Evolutionary conservation across 2,113 vertebrate genomes (phyloP), one percentile per base, ranked within the genome.

Genomic region (Camarhynchus parvulus): DNA sequence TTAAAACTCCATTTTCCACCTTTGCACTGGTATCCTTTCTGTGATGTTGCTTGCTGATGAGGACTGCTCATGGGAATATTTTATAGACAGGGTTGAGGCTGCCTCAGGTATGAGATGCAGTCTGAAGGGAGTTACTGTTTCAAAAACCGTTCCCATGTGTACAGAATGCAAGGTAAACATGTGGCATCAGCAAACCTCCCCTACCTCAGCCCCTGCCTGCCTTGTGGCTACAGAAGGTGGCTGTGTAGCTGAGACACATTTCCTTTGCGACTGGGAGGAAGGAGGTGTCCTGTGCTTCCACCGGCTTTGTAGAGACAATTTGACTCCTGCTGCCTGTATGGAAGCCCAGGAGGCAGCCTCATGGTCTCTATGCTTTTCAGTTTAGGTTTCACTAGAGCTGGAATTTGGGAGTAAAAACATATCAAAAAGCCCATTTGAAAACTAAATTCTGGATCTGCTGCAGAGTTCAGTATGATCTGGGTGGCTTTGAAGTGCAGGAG

Each of bases 211-310:
- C 28, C 23, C 46, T 74, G 41, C 25, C 28, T 74, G 39, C 52
- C 20, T 31, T 37, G 39, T 39, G 59, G 46, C 63, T 4, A 1
- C 35, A 33, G 49, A 11, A 37, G 44, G 50, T 74, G 64, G 6
- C 47, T 67, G 6, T 58, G 8, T 9, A 23, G 72, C 79, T 37
- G 46, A 63, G 63, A 15, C 42, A 35, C 1, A 0, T 61, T 83
- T 55, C 9, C 39, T 62, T 67, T 41, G 19, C 62, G 25, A 0
- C 2, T 3, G 0, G 7, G 46, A 87, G 28, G 13, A 52, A 18
- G 17, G 21, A 24, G 15, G 4, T 30, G 7, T 83, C 42, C 33
- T 27, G n/a, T 46, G 55, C 41, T 77, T 30, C 15, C 52, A 1
- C 21, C 78, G 66, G 22, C 15, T 90, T 63, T 50, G 30, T 14